Base-by-base conservation (phyloP, 2,888 invertebrate species). In the Timandra comae region DNA sequence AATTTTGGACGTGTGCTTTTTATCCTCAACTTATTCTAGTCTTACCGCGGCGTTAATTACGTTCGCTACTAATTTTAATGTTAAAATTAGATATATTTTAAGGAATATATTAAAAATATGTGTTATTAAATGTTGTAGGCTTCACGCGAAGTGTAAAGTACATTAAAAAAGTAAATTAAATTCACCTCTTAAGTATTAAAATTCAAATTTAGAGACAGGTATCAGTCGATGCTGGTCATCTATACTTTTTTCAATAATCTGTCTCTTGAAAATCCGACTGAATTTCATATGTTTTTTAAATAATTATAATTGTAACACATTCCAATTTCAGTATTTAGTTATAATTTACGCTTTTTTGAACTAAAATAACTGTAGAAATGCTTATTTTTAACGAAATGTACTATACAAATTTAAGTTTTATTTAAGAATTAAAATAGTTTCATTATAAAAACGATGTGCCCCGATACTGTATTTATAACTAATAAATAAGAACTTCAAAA, bases 1-100 rank as follows among this genome's bases (percentile, higher is more conserved):
- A 65, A 61, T 43, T 24, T 9, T 63, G 69, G 74, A 77, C 72
- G 68, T 79, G 79, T 84, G 84, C 80, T 81, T 76, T 76, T 76
- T 80, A 73, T 81, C 86, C 85, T 86, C 84, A 86, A 86, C 72
- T 72, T 77, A 81, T 86, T 85, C 86, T 86, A 86, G 86, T 86
- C 86, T 77, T 65, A 66, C 63, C 54, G 82, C 82, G 75, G 74
- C 78, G 71, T 78, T 72, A 72, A 69, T 58, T 52, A 78, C 75
- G 81, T 63, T 70, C 71, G 84, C 81, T 71, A 76, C 68, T 85
- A 84, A 79, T 71, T 80, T 44, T 80, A 79, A 73, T 73, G n/a
- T 62, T 75, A 76, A 73, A 73, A 57, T 60, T 76, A 78, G 77
- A 63, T 58, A 68, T 64, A 64, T 64, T 56, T 57, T 76, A 79